phyloP scores from a whole-genome alignment of 2,888 invertebrate genomes.

The Lasioglossum zephyrum region DNA sequence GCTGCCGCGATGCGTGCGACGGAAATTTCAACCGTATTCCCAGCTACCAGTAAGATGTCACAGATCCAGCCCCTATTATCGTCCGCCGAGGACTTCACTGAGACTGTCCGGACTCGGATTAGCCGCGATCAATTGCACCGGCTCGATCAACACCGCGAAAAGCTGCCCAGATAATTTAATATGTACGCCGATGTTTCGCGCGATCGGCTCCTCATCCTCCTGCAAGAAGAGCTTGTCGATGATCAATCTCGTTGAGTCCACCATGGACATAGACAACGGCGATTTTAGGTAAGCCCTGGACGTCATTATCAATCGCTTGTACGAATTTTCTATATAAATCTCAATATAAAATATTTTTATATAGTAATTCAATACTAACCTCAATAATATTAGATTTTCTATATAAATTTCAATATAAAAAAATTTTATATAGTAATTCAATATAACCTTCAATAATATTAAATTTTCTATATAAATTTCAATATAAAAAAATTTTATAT shows the following conservation, averaged over 20 bases:
- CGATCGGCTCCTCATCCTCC: slow-evolving; percentile 30
- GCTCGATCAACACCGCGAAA: slow-evolving; percentile 55
- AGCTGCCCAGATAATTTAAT: slow-evolving; percentile 57
- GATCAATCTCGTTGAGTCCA: slow-evolving; percentile 75
- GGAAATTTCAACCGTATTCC: slow-evolving; percentile 67
- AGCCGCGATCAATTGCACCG: slow-evolving; percentile 36
- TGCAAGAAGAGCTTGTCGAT: slow-evolving; percentile 79
- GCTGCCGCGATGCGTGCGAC: slow-evolving; percentile 70
- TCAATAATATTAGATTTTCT: no score
- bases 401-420: no score
- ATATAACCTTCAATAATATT: no score
- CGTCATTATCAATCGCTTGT: background rate
- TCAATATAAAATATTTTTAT: no score
- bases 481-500: no score
- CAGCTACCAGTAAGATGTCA: slow-evolving; percentile 74
- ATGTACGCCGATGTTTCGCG: slow-evolving; percentile 62
- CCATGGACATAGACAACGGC: slow-evolving; percentile 62
- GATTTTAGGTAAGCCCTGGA: slow-evolving; percentile 71
- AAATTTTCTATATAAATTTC: background rate
- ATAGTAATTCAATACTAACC: no score
- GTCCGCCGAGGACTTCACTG: slow-evolving; percentile 67
- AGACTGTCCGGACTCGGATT: slow-evolving; percentile 62
- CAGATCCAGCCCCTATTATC: slow-evolving; percentile 66
- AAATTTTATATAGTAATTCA: no score
- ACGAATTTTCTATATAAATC: background rate